Evolutionary conservation across 2,888 invertebrate genomes (phyloP).

Genomic region (Dilophus febrilis): DNA sequence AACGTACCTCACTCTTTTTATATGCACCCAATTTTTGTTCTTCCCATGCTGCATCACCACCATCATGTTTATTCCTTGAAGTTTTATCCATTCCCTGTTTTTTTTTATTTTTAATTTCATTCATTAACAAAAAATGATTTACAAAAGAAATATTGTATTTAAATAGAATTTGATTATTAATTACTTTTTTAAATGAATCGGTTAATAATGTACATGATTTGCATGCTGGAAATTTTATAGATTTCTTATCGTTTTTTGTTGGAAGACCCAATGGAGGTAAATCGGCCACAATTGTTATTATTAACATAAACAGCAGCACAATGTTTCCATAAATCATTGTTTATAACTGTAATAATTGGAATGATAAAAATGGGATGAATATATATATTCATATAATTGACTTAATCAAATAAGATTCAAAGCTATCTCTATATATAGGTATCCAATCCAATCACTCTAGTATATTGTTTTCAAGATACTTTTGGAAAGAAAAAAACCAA

Average conservation of each 20-base stretch:
- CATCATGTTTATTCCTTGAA: constrained; percentile 74
- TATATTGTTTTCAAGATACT: too few relatives aligned
- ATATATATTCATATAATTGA: too few relatives aligned
- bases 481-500: too few relatives aligned
- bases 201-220: constrained; percentile 57
- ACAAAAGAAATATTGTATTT: constrained; percentile 1
- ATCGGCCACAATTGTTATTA: neutral
- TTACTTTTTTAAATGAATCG: constrained; percentile 49
- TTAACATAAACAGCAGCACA: too few relatives aligned
- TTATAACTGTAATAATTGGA: too few relatives aligned
- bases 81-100: constrained; percentile 57
- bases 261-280: constrained; percentile 15
- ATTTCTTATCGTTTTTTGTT: constrained; percentile 18
- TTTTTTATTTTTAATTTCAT: constrained; percentile 1
- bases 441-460: too few relatives aligned
- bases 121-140: neutral
- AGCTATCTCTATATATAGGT: too few relatives aligned
- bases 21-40: constrained; percentile 71
- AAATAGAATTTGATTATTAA: constrained; percentile 4
- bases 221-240: constrained; percentile 51
- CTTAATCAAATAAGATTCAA: too few relatives aligned
- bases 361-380: too few relatives aligned
- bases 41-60: constrained; percentile 89
- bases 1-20: constrained; percentile 70
- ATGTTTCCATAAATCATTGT: too few relatives aligned